These are phyloP conservation scores for Nibea coibor DNA, from an alignment of 2,113 vertebrate genomes.

Conservation along the genomic window DNA sequence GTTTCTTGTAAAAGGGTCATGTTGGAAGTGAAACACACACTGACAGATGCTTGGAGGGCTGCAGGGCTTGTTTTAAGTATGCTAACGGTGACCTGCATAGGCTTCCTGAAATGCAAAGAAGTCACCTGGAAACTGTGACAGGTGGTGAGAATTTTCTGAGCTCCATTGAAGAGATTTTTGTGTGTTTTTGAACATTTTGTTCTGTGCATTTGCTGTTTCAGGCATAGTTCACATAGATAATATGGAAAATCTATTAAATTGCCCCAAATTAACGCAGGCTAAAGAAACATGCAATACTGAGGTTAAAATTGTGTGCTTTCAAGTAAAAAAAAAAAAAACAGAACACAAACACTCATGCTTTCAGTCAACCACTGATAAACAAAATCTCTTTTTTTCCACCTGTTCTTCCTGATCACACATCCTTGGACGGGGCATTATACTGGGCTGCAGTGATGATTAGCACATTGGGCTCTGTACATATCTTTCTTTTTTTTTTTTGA, in stretches of 20 bases:
- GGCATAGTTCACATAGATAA: slow-evolving; percentile 14
- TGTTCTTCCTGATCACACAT: slow-evolving; percentile 35
- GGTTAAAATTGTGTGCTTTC: slow-evolving; percentile 2
- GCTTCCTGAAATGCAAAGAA: slow-evolving; percentile 20
- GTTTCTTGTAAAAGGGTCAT: slow-evolving; percentile 16
- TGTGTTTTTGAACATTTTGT: not conserved
- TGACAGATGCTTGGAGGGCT: slow-evolving; percentile 24
- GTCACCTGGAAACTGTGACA: slow-evolving; percentile 13
- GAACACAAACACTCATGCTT: slow-evolving; percentile 28
- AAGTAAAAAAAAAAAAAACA: slow-evolving; percentile 36
- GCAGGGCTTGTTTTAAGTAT: slow-evolving; percentile 16
- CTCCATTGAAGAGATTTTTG: not conserved
- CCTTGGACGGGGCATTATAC: slow-evolving; percentile 8
- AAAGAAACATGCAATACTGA: not conserved
- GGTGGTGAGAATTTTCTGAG: slow-evolving; percentile 21
- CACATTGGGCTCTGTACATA: slow-evolving; percentile 27
- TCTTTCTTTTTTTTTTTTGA: slow-evolving; percentile 30
- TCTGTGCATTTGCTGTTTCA: not conserved
- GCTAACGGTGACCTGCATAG: not conserved
- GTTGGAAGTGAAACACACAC: slow-evolving; percentile 5
- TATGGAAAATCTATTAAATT: slow-evolving; percentile 28
- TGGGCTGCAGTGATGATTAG: slow-evolving; percentile 33
- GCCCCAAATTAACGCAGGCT: slow-evolving; percentile 16
- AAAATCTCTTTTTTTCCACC: not conserved
- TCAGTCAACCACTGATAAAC: not conserved